Percentiles rank a stretch among this genome's conserved stretches.
These are phyloP conservation scores for Ophioderma brevispina DNA, from an alignment of 35 echinoderm and acorn worm species.

Conservation along the genomic window DNA sequence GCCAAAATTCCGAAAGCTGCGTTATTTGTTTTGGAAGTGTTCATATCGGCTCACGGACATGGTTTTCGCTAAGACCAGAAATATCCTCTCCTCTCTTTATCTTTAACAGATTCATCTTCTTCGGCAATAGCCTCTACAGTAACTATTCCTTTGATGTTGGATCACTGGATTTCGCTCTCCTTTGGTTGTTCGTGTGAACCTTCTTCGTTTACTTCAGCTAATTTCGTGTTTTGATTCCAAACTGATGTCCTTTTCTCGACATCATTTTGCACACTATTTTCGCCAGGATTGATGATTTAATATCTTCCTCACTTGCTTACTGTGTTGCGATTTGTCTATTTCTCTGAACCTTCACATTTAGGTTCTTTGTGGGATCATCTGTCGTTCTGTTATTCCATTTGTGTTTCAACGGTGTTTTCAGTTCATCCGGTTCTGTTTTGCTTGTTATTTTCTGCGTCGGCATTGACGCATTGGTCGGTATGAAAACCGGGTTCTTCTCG, in stretches of 20 bases:
- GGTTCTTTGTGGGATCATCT: too few species aligned
- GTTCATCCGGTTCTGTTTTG: neutral
- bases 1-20: slow-evolving; percentile 37
- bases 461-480: too few species aligned
- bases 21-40: slow-evolving; percentile 40
- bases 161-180: neutral
- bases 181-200: neutral
- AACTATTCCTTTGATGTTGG: neutral
- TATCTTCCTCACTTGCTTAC: neutral
- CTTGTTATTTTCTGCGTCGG: too few species aligned
- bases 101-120: neutral
- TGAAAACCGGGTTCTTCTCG: too few species aligned
- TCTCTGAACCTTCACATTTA: too few species aligned
- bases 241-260: neutral
- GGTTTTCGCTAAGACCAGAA: neutral
- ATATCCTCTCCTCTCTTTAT: neutral
- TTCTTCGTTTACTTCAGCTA: neutral
- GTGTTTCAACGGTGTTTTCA: neutral
- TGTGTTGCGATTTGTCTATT: neutral
- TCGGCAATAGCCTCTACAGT: neutral
- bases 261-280: too few species aligned
- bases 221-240: neutral
- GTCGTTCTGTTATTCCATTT: too few species aligned
- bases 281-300: too few species aligned
- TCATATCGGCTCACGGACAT: slow-evolving; percentile 1